phyloP scores from a whole-genome alignment of 2,113 vertebrate species.

The Phodopus roborovskii region DNA sequence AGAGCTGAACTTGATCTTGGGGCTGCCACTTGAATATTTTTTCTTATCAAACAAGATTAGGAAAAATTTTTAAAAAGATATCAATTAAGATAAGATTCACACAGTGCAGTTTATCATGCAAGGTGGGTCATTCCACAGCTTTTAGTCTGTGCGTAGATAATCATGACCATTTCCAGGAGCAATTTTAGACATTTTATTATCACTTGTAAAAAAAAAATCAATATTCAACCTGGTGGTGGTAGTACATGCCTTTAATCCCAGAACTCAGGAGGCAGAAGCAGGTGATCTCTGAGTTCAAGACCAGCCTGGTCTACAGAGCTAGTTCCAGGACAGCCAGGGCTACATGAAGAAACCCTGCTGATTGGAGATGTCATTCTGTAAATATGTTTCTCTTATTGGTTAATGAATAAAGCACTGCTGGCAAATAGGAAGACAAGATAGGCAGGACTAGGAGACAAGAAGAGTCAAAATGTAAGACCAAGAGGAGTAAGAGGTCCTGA shows the following conservation, averaged over 20 bases:
- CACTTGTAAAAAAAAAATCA: background rate
- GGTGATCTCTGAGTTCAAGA: background rate
- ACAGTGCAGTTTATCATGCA: background rate
- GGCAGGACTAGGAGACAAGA: too few species aligned
- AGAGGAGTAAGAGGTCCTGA: too few species aligned
- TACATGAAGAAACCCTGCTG: background rate
- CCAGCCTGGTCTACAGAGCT: background rate
- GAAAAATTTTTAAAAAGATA: background rate
- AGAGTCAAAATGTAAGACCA: too few species aligned
- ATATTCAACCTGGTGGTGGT: background rate
- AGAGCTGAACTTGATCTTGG: background rate
- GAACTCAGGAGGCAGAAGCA: background rate
- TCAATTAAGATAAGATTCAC: background rate
- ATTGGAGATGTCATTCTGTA: too few species aligned
- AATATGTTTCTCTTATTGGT: too few species aligned
- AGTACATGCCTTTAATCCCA: background rate
- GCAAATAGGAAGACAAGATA: too few species aligned
- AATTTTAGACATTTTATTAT: background rate
- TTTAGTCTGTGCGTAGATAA: background rate
- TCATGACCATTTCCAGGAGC: background rate
- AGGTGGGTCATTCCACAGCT: background rate
- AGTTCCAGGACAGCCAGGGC: background rate
- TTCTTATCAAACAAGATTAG: background rate
- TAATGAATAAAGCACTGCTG: too few species aligned
- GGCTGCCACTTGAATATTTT: background rate